Evolutionary conservation across 2,888 invertebrate genomes (phyloP), one percentile per base, ranked within the genome.

Genomic region (Pyrgus malvae): DNA sequence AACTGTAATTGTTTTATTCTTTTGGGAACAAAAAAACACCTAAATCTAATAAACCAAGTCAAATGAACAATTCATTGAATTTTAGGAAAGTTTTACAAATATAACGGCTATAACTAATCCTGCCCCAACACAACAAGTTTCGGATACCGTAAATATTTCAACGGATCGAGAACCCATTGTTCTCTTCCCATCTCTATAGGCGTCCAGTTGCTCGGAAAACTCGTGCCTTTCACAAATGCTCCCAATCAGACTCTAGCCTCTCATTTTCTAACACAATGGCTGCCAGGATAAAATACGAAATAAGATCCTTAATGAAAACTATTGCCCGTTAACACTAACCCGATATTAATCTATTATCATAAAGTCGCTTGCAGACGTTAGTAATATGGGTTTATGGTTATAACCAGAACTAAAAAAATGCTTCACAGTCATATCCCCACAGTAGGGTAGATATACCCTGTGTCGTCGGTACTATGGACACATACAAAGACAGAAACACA

Each of bases 281-380:
- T 33, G 42, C 51, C 44, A 46, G 57, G 64, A 63, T 63, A 61
- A 68, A 68, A 72, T 65, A 54, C 61, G 66, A 68, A 68, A 67
- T 69, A 66, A 62, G 68, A 64, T 62, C 67, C 59, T 56, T 67
- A 66, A 67, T 68, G 66, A 70, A 69, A 70, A 68, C 70, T 68
- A 67, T 67, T 65, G 61, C 37, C 54, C 50, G 35, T 45, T 57
- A 53, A 60, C 63, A 64, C 62, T 64, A 55, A 60, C 66, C 64
- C 55, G 53, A 54, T 60, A 63, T 64, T 65, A 67, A 64, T 68
- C 64, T 68, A 68, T 70, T 69, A 69, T 65, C 64, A 62, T 69
- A 65, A 66, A 67, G 66, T 66, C 69, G 55, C 61, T 60, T 59
- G 60, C 68, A 67, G 65, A 67, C 65, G 64, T 60, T 53, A 12